These are phyloP conservation scores for Colostygia pectinataria DNA, from an alignment of 2,888 invertebrate genomes.

Conservation along the genomic window DNA sequence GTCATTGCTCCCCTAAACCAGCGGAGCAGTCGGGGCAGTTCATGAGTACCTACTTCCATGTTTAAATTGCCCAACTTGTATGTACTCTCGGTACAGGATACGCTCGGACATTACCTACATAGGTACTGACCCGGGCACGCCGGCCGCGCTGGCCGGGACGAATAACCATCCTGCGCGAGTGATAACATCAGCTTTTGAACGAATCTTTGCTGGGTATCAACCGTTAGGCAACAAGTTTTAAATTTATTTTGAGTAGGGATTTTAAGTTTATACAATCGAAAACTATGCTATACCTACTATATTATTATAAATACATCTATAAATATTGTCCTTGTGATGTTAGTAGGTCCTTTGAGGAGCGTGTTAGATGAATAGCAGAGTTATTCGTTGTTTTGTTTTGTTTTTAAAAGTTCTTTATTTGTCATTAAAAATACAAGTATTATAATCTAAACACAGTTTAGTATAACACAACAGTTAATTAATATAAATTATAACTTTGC, in stretches of 20 bases:
- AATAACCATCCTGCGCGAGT: constrained; percentile 57
- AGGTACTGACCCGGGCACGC: constrained; percentile 37
- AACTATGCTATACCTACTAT: too few relatives aligned
- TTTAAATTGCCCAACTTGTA: constrained; percentile 79
- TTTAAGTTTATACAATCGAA: constrained; percentile 7
- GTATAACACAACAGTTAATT: too few relatives aligned
- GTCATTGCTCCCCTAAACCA: constrained; percentile 83
- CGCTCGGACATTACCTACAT: constrained; percentile 46
- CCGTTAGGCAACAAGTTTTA: constrained; percentile 21
- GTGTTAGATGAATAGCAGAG: too few relatives aligned
- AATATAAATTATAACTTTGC: too few relatives aligned
- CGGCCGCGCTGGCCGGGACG: constrained; percentile 44
- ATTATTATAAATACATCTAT: too few relatives aligned
- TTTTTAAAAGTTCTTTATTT: too few relatives aligned
- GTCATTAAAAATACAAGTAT: too few relatives aligned
- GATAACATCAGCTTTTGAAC: constrained; percentile 54
- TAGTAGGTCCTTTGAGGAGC: too few relatives aligned
- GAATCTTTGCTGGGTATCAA: constrained; percentile 45
- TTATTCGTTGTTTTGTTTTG: too few relatives aligned
- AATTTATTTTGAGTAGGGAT: constrained; percentile 11
- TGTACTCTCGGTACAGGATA: constrained; percentile 79
- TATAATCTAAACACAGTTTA: too few relatives aligned
- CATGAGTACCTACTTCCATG: constrained; percentile 76
- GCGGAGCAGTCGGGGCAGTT: constrained; percentile 78
- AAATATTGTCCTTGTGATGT: too few relatives aligned